Percentiles rank a stretch among this genome's conserved stretches.
These are phyloP conservation scores for Clusia tigrina DNA, from an alignment of 2,888 invertebrate species.

Conservation along the genomic window DNA sequence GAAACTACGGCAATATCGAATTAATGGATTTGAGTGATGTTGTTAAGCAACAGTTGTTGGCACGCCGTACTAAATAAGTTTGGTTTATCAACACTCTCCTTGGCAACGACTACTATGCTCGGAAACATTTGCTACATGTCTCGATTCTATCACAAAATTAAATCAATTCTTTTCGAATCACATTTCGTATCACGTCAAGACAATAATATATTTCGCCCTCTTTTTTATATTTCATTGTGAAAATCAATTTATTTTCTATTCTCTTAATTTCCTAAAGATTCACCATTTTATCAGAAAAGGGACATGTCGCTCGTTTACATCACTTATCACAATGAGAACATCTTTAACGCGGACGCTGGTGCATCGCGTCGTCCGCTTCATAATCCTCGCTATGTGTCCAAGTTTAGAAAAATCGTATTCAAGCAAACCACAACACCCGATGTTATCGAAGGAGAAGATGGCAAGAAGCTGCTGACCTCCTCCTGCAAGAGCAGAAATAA, in stretches of 20 bases:
- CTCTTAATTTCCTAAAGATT: neutral
- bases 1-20: no score
- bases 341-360: constrained; percentile 65
- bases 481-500: constrained; percentile 66
- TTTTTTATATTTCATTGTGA: no score
- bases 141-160: neutral
- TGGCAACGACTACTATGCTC: no score
- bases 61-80: no score
- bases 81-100: no score
- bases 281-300: no score
- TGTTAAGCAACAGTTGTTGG: no score
- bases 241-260: no score
- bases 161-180: neutral
- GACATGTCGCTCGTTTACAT: constrained; percentile 74
- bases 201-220: no score
- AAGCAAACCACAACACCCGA: constrained; percentile 52
- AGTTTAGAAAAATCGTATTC: constrained; percentile 34
- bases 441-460: constrained; percentile 57
- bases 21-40: no score
- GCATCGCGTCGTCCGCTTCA: constrained; percentile 21
- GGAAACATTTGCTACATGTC: no score
- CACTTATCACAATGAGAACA: constrained; percentile 73
- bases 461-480: constrained; percentile 63
- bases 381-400: constrained; percentile 29
- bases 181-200: no score